Evolutionary conservation across 1,140 invertebrate species (phyloP), one percentile per base, ranked within the genome.

Genomic region (Nephila pilipes): DNA sequence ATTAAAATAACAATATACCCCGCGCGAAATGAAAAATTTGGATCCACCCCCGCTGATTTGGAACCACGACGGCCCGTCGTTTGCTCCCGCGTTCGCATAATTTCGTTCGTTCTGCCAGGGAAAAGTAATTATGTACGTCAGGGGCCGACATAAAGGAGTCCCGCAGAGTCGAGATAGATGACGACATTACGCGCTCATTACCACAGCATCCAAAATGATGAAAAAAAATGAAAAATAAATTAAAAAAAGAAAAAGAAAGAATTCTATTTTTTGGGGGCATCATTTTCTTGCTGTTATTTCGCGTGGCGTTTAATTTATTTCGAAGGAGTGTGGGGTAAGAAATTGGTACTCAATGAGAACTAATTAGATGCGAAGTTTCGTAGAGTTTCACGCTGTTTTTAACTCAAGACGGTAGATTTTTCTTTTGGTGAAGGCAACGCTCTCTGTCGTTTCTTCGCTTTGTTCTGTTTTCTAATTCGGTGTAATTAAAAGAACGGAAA

Each of bases 41-140:
- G 20, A 69, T 29, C 57, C 79, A 85, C 90, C 90, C 90, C 90
- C 81, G 90, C 90, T 92, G 90, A n/a, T 85, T 46, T 57, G 57
- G 90, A 92, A 92, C 90, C 90, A 85, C 90, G 89, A 46, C 87
- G 60, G 63, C 69, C 87, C 87, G 87, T 32, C 54, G 54, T 75
- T 55, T 16, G 38, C 79, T 83, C 75, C 75, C 89, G 89, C 75
- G 32, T 38, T 55, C 79, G 90, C 60, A 92, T 92, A 92, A 85
- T 92, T 92, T 75, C 79, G 38, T 79, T 69, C 63, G 69, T 32
- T 38, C 87, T 38, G 69, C 25, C 32, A n/a, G 90, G 81, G 63
- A 92, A 92, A 92, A 92, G 90, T 92, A 92, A 92, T 92, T 92
- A 92, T 92, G 90, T 92, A 85, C 46, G 90, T 85, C 90, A 46